These are phyloP conservation scores for Stigmatopora nigra DNA, from an alignment of 2,113 vertebrate genomes.

Conservation along the genomic window DNA sequence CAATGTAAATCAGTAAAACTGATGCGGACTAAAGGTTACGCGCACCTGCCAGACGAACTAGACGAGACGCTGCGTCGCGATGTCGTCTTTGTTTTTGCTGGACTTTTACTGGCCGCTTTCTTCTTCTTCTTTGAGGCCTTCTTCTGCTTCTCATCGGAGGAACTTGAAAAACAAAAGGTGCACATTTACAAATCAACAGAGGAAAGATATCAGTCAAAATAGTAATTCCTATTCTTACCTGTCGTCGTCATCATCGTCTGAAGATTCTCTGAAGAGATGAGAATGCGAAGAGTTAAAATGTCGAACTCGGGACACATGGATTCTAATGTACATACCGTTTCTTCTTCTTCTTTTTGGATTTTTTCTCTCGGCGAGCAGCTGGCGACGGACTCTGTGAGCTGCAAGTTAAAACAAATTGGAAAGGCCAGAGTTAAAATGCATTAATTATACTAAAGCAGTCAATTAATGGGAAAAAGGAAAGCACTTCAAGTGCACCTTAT, in stretches of 20 bases:
- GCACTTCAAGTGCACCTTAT: no score
- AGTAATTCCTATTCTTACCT: slow-evolving; percentile 22
- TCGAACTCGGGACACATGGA: not conserved
- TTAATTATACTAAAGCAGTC: no score
- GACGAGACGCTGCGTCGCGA: slow-evolving; percentile 54
- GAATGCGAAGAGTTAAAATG: not conserved
- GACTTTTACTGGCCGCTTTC: slow-evolving; percentile 44
- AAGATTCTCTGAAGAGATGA: slow-evolving; percentile 43
- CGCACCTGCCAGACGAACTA: slow-evolving; percentile 60
- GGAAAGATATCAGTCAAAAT: not conserved
- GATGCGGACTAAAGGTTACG: not conserved
- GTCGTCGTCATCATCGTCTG: slow-evolving; percentile 51
- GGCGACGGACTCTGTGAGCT: slow-evolving; percentile 80
- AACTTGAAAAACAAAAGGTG: slow-evolving; percentile 33
- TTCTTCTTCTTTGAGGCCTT: slow-evolving; percentile 53
- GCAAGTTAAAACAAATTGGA: slow-evolving; percentile 4
- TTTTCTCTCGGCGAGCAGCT: slow-evolving; percentile 74
- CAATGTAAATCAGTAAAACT: not conserved
- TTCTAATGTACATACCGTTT: slow-evolving; percentile 63
- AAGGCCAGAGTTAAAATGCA: not conserved
- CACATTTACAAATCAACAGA: not conserved
- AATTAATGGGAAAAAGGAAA: no score
- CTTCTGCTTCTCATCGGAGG: slow-evolving; percentile 58
- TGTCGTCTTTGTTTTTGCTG: slow-evolving; percentile 41
- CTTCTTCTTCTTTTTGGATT: slow-evolving; percentile 80